A percentile compares a stretch with the other conserved stretches of the same genome.
Conservation (phyloP, 2,113 vertebrate genomes). For the Chaetodon auriga region DNA sequence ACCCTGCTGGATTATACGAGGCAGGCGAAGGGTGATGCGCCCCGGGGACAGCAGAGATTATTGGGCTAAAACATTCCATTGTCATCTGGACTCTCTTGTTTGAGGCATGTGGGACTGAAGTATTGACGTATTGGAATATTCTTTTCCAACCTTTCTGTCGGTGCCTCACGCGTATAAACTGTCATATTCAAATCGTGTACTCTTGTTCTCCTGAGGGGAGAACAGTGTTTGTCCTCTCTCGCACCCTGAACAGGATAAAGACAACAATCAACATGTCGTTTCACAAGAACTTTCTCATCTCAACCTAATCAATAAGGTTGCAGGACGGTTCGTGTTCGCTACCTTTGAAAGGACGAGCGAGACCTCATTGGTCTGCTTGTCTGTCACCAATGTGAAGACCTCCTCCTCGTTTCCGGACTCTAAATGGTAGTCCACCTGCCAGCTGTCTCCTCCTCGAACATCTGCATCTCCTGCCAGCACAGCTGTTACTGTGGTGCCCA, state of each 20-base stretch:
- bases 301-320: background rate
- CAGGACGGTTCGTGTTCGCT: conserved; percentile 12
- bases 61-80: conserved; percentile 53
- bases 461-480: conserved; percentile 80
- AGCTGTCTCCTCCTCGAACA: conserved; percentile 84
- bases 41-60: conserved; percentile 61
- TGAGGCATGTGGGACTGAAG: conserved; percentile 14
- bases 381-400: conserved; percentile 69
- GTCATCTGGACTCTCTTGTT: conserved; percentile 50
- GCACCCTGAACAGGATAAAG: too few species aligned
- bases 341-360: conserved; percentile 82
- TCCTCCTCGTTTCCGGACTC: conserved; percentile 84
- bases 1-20: conserved; percentile 56
- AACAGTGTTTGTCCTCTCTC: too few species aligned
- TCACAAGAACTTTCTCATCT: background rate
- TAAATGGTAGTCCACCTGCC: conserved; percentile 82
- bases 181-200: conserved; percentile 13
- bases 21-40: conserved; percentile 54
- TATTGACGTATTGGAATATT: conserved; percentile 36
- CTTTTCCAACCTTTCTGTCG: conserved; percentile 8
- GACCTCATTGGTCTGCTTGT: conserved; percentile 73
- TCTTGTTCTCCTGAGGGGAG: too few species aligned
- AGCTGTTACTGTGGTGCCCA: conserved; percentile 72
- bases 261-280: background rate
- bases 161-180: background rate